Conservation (phyloP, 2,888 invertebrate genomes). For the Idaea dimidiata region DNA sequence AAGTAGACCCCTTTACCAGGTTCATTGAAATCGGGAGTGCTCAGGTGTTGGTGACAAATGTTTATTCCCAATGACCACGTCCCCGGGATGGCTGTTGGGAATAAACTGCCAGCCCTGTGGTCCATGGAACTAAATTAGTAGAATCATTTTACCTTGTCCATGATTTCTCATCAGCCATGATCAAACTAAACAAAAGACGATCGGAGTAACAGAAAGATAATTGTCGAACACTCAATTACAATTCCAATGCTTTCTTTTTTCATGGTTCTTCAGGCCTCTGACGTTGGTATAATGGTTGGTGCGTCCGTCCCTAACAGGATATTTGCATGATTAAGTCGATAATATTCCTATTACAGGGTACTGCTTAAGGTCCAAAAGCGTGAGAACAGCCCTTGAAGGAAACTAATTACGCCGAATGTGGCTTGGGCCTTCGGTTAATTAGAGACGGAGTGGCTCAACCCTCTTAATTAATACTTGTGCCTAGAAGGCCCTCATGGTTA, state of each 20-base stretch:
- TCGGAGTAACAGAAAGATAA: no score
- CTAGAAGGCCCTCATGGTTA: slow-evolving; percentile 66
- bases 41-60: no score
- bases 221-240: no score
- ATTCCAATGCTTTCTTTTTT: background rate
- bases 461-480: slow-evolving; percentile 79
- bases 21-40: no score
- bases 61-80: no score
- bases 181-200: no score
- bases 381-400: slow-evolving; percentile 74
- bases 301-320: slow-evolving; percentile 13
- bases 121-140: no score
- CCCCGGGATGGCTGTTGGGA: no score
- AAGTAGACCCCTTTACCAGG: no score
- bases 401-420: slow-evolving; percentile 77
- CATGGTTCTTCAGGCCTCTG: background rate
- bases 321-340: slow-evolving; percentile 66
- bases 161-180: no score
- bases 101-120: no score
- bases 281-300: slow-evolving; percentile 8
- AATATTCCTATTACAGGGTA: slow-evolving; percentile 59
- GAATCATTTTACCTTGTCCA: no score
- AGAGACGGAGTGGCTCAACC: slow-evolving; percentile 75
- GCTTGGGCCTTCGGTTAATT: slow-evolving; percentile 79
- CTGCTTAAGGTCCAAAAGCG: slow-evolving; percentile 63